Base-by-base conservation (phyloP, 2,888 invertebrate genomes). In the Leptinotarsa peninsularis region DNA sequence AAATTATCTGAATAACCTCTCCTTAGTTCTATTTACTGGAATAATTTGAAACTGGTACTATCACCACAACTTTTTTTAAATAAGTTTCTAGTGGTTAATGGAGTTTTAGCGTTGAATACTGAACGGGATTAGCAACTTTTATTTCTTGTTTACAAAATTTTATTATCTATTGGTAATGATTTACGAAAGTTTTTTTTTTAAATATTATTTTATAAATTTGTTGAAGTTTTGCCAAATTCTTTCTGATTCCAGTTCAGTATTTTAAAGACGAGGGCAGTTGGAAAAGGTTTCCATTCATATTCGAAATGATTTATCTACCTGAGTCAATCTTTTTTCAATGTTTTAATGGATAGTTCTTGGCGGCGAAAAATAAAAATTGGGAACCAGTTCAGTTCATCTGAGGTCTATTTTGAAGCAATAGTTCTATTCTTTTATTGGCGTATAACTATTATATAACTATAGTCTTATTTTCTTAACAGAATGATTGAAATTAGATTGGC, bases 11-110 rank as follows among this genome's bases (percentile, higher is more conserved):
- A 17, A 76, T 73, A 72, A 77, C 72, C 76, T 79, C 76, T 79
- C 75, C 74, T 73, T 74, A 72, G 75, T 78, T 71, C 71, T 78
- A 76, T 74, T 71, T 58, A 73, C 49, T 71, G 52, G 60, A 72
- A 50, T 71, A 63, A 67, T 67, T 74, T 75, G 75, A 71, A 75
- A 75, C 67, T 50, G 71, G 75, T 69, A 52, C n/a, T 75, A 72
- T 54, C 69, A 72, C 68, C 68, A 75, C 58, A 27, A 67, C 49
- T 67, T 67, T 15, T 13, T 49, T 67, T 67, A 43, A 63, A 15
- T 17, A 33, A 63, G 63, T 63, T 43, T 63, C 17, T 63, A 63
- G 63, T 63, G 63, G 63, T 33, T n/a, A 10, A 63, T n/a, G 63
- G 33, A 63, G 63, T 33, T 33, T 63, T 43, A 43, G 10, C 10